These are phyloP conservation scores for Oreochromis tanganicae DNA, from an alignment of 2,113 vertebrate species.

Conservation along the genomic window DNA sequence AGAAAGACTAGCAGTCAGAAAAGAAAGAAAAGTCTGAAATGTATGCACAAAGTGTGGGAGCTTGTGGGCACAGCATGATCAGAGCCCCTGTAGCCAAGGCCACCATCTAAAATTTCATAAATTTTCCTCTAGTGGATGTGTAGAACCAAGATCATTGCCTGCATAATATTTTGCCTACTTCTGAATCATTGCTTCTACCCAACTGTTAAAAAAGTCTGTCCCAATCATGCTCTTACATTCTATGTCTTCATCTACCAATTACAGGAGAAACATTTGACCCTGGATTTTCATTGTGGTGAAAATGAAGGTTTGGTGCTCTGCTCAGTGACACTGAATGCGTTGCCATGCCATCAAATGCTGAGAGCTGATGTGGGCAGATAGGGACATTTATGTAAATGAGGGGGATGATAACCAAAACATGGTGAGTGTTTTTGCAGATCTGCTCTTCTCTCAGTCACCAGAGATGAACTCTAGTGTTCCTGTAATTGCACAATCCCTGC, in stretches of 20 bases:
- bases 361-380: not conserved
- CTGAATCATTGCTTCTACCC: not conserved
- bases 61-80: not conserved
- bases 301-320: not conserved
- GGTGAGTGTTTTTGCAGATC: not conserved
- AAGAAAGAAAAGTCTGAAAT: not conserved
- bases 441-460: not conserved
- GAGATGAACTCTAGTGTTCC: not conserved
- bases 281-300: not conserved
- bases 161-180: not conserved
- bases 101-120: not conserved
- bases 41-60: not conserved
- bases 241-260: not conserved
- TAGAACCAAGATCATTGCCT: not conserved
- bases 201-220: not conserved
- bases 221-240: not conserved
- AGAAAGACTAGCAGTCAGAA: not conserved
- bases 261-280: not conserved
- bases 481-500: not conserved
- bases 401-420: not conserved
- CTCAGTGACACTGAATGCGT: not conserved
- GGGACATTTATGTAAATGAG: not conserved
- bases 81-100: not conserved
- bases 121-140: not conserved
- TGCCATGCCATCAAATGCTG: not conserved